Conservation (phyloP, 2,797 vertebrate genomes). For the Atherinosoma microstoma region DNA sequence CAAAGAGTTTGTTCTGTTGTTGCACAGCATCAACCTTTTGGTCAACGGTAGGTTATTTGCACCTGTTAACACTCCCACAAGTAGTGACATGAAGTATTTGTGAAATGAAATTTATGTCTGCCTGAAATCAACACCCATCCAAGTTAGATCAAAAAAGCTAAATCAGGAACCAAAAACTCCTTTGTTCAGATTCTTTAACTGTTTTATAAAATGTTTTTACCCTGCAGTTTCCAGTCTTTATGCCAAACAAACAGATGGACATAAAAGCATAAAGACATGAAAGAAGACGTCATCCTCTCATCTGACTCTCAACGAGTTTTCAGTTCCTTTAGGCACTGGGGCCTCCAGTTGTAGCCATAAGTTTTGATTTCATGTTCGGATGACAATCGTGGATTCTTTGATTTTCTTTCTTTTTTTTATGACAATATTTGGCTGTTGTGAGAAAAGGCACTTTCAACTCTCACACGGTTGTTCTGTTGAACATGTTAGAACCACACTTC, state of each 20-base stretch:
- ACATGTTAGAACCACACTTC: constrained; percentile 20
- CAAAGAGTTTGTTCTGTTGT: neutral
- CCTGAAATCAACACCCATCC: neutral
- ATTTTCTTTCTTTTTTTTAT: constrained; percentile 18
- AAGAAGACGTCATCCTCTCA: neutral
- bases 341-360: constrained; percentile 26
- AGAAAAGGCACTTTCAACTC: constrained; percentile 60
- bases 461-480: constrained; percentile 32
- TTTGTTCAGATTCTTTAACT: neutral
- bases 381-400: constrained; percentile 70
- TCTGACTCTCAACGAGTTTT: constrained; percentile 2
- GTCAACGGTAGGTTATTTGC: neutral
- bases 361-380: constrained; percentile 54
- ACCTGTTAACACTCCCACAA: neutral
- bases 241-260: constrained; percentile 5
- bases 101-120: neutral
- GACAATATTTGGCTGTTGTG: constrained; percentile 46
- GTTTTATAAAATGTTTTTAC: neutral
- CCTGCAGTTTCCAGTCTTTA: constrained; percentile 7
- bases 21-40: neutral
- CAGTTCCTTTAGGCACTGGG: constrained; percentile 10
- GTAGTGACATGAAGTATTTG: neutral
- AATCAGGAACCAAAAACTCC: neutral
- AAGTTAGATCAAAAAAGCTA: neutral
- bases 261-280: neutral